Evolutionary conservation across 2,888 invertebrate species (phyloP), one percentile per base, ranked within the genome.

Genomic region (Cryptus armator): DNA sequence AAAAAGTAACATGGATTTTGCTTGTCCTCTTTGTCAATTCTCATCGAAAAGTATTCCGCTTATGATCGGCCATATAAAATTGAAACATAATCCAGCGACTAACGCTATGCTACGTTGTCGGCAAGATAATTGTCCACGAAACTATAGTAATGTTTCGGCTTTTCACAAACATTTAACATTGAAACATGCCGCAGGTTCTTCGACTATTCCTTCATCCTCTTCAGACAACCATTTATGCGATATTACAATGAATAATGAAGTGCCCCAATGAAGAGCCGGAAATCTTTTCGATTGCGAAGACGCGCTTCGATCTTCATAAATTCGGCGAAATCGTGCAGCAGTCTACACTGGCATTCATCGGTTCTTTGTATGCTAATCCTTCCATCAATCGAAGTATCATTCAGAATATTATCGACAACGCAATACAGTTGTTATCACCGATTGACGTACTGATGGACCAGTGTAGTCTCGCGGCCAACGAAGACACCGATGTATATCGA

Each of bases 1-100:
- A 19, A 19, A 19, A 19, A 19, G 19, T 19, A 19, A 19, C 19
- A 19, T 74, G 74, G 44, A 51, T 44, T 81, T 44, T 46, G 19
- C 53, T 12, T 82, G 77, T 77, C 77, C 77, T n/a, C 71, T 82
- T 19, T 82, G 82, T 66, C 16, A 82, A 53, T 81, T 76, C n/a
- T 24, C 48, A 14, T 29, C 29, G n/a, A 70, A 24, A 3, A 70
- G 14, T 70, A 51, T 51, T 51, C 51, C 29, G 51, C 32, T 29
- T 32, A 14, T 70, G 29, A 67, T 64, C 48, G 67, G 48, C 46
- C 76, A 81, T 46, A 43, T 84, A 43, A 80, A 80, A 70, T 59
- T 79, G 1, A 80, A 79, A 24, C 83, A 84, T 19, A 80, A 62
- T 53, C 44, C 53, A 29, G 29, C 48, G 43, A 70, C 80, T 51